Conservation (phyloP, 2,113 vertebrate species). For the Tenebrosternarchus preto region DNA sequence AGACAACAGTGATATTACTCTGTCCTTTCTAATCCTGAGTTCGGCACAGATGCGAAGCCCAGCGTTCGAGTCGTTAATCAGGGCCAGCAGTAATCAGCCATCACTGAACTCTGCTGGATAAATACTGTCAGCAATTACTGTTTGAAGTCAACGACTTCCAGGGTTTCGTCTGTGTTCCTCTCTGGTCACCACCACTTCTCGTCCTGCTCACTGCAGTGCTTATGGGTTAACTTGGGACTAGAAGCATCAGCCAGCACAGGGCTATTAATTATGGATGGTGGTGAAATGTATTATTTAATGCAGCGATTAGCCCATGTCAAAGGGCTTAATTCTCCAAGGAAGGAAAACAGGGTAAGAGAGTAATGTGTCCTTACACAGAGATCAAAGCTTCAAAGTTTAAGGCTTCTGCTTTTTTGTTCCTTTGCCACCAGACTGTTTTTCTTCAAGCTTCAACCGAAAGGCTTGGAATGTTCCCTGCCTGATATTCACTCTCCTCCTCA, state of each 20-base stretch:
- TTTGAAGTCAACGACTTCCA: slow-evolving; percentile 44
- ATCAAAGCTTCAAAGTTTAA: background rate
- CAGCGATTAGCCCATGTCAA: slow-evolving; percentile 76
- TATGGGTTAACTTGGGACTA: slow-evolving; percentile 5
- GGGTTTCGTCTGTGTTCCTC: slow-evolving; percentile 18
- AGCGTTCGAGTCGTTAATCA: slow-evolving; percentile 63
- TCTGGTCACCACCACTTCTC: background rate
- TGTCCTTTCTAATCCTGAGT: slow-evolving; percentile 71
- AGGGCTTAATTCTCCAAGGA: slow-evolving; percentile 51
- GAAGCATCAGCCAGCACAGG: slow-evolving; percentile 42
- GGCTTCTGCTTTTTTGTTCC: background rate
- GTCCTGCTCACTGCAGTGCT: slow-evolving; percentile 7
- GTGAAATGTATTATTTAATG: slow-evolving; percentile 72
- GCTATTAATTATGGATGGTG: slow-evolving; percentile 71
- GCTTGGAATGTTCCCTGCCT: background rate
- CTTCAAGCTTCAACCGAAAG: background rate
- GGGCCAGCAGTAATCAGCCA: slow-evolving; percentile 66
- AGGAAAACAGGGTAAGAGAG: background rate
- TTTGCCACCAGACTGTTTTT: no score
- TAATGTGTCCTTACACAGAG: background rate
- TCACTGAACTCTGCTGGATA: slow-evolving; percentile 64
- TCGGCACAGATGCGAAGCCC: slow-evolving; percentile 63
- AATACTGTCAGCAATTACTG: slow-evolving; percentile 65
- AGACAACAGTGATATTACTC: slow-evolving; percentile 69
- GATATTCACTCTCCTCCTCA: background rate